Base-by-base conservation (phyloP, 1,140 invertebrate species). In the Conus betulinus region DNA sequence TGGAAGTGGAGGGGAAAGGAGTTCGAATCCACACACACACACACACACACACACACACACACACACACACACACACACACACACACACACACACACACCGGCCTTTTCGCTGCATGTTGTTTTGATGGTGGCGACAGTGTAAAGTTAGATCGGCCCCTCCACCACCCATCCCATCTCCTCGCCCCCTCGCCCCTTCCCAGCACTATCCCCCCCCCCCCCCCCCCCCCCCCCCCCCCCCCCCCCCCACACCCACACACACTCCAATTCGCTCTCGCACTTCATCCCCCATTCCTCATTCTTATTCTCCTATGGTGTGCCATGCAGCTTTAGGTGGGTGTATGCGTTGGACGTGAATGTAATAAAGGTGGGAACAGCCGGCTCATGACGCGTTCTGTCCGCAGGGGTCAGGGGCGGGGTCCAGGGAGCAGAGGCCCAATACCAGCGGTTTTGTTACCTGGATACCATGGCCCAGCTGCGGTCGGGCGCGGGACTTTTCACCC, bases 181-280 rank as follows among this genome's bases (percentile, higher is more conserved):
- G 11, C 74, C 10, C 74, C 10, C 74, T 39, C 23, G 6, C 6
- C 17, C 25, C 6, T 20, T 23, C 67, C 27, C 76, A 6, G 8
- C 25, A 1, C 25, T 51, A 11, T 71, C 67, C 17, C 7, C 11
- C 76, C 11, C 52, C 15, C 39, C 3, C 79, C 15, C 39, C 15
- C 79, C 10, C 39, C 10, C 51, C 10, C 39, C 10, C 78, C 17
- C 39, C 13, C 78, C 11, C 39, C 13, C 78, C 13, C 39, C 13
- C 78, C 13, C 51, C 10, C 78, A 81, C 78, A 81, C 78, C 52
- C 78, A 81, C 78, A 81, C 51, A 81, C 78, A 81, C 79, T 11
- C 71, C 11, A 74, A 25, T 23, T 74, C n/a, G 13, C 20, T 25
- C 67, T 25, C 67, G 6, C n/a, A 2, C 7, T 25, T 5, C 20